Conservation (phyloP, 2,797 vertebrate genomes). For the Parotocinclus haroldoi region DNA sequence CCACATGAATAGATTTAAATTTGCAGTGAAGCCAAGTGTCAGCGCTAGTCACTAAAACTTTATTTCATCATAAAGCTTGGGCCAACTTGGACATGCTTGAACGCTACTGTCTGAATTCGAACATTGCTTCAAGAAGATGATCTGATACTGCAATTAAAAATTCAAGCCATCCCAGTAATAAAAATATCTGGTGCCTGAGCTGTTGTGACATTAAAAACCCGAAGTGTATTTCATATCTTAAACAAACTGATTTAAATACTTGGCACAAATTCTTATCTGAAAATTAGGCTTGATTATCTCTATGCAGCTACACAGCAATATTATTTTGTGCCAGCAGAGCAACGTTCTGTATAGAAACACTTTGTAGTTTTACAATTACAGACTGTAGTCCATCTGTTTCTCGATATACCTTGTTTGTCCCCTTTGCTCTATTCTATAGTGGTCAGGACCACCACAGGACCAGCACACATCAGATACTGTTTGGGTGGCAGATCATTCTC, state of each 20-base stretch:
- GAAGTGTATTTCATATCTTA: neutral
- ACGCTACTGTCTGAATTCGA: slow-evolving; percentile 30
- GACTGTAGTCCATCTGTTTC: too few species aligned
- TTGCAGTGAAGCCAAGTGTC: slow-evolving; percentile 64
- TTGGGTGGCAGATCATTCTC: too few species aligned
- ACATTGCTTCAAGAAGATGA: slow-evolving; percentile 21
- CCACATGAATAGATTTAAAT: slow-evolving; percentile 69
- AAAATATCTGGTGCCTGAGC: too few species aligned
- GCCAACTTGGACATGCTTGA: slow-evolving; percentile 48
- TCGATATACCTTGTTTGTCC: too few species aligned
- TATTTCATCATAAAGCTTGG: slow-evolving; percentile 58
- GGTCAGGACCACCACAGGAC: too few species aligned
- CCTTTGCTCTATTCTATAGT: too few species aligned
- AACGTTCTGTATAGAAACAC: too few species aligned
- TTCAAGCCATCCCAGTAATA: neutral
- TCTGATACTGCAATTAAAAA: slow-evolving; percentile 44
- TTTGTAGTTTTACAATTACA: too few species aligned
- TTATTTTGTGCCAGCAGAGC: too few species aligned
- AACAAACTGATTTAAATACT: neutral
- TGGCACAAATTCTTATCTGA: neutral
- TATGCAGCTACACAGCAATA: neutral
- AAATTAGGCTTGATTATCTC: neutral
- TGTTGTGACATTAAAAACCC: slow-evolving; percentile 1
- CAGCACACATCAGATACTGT: too few species aligned
- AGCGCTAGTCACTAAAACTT: slow-evolving; percentile 62